Conservation (phyloP, 1,140 invertebrate genomes). For the Ooceraea biroi region DNA sequence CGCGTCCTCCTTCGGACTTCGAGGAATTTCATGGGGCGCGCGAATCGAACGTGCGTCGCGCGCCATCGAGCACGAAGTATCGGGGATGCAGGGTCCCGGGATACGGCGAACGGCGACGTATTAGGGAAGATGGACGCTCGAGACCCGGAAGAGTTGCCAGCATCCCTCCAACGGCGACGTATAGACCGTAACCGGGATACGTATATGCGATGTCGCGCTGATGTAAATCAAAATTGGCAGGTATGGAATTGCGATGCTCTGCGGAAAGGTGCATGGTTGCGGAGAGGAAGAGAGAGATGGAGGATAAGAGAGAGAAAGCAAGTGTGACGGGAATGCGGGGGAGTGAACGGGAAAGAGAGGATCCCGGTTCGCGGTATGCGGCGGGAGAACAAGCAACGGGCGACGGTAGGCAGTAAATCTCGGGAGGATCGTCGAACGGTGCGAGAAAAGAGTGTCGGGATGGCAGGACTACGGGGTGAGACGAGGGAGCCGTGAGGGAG, state of each 20-base stretch:
- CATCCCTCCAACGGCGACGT: slow-evolving; percentile 52
- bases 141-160: slow-evolving; percentile 49
- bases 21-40: slow-evolving; percentile 50
- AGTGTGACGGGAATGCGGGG: no score
- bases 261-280: slow-evolving; percentile 7
- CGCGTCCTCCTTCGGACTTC: neutral
- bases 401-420: slow-evolving; percentile 68
- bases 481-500: slow-evolving; percentile 40
- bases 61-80: slow-evolving; percentile 51
- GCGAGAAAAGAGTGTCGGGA: slow-evolving; percentile 62
- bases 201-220: slow-evolving; percentile 38
- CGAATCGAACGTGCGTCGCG: slow-evolving; percentile 35
- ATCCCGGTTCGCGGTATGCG: no score
- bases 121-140: slow-evolving; percentile 56
- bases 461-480: slow-evolving; percentile 33
- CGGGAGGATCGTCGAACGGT: slow-evolving; percentile 57
- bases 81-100: slow-evolving; percentile 3
- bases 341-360: no score
- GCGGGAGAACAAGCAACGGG: slow-evolving; percentile 36
- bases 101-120: slow-evolving; percentile 27
- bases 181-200: slow-evolving; percentile 43
- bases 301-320: slow-evolving; percentile 1
- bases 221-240: slow-evolving; percentile 79
- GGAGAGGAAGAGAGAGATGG: neutral
- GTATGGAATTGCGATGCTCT: slow-evolving; percentile 73